These are phyloP conservation scores for Diplosoma virens DNA, from an alignment of 23 tunicate species.

Conservation along the genomic window DNA sequence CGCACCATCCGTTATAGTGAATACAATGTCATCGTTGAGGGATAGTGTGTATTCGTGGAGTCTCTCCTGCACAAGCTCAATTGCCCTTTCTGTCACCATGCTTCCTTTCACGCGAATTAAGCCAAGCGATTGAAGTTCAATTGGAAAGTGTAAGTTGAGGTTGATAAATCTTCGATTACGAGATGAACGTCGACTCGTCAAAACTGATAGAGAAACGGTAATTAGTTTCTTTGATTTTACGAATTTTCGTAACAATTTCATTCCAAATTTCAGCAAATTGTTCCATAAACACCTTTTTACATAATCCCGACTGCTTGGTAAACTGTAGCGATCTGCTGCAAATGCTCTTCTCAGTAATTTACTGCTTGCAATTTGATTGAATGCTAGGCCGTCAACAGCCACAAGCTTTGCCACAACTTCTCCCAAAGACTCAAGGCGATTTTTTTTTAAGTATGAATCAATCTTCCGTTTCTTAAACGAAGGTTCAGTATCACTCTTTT, in stretches of 20 bases:
- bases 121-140: too few species aligned
- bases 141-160: too few species aligned
- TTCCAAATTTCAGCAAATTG: background rate
- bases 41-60: background rate
- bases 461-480: too few species aligned
- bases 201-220: background rate
- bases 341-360: slow-evolving; percentile 1
- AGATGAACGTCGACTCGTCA: slow-evolving; percentile 1
- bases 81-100: background rate
- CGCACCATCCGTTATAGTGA: slow-evolving; percentile 11
- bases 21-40: background rate
- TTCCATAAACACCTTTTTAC: too few species aligned
- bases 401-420: too few species aligned
- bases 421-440: too few species aligned
- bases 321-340: slow-evolving; percentile 13
- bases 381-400: too few species aligned
- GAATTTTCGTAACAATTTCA: background rate
- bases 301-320: too few species aligned
- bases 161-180: background rate
- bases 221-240: background rate
- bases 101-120: too few species aligned
- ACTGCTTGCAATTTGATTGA: slow-evolving; percentile 21
- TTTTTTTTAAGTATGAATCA: too few species aligned
- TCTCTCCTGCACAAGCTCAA: slow-evolving; percentile 2
- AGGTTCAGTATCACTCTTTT: too few species aligned